Evolutionary conservation across 1,140 invertebrate species (phyloP).

Genomic region (Apis dorsata): DNA sequence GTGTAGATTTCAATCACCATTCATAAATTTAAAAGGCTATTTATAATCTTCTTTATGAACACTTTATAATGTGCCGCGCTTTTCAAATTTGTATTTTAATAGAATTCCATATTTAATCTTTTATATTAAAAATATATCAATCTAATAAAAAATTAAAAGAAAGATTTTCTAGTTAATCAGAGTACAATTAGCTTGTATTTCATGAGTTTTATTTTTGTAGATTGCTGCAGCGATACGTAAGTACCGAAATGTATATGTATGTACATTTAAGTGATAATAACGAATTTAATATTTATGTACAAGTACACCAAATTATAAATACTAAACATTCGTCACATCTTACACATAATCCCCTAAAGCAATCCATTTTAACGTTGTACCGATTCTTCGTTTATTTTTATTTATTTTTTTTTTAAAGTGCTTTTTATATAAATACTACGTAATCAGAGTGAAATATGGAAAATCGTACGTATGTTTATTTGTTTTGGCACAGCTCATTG

Average conservation of each 20-base stretch:
- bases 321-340: slow-evolving; percentile 73
- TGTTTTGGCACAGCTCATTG: slow-evolving; percentile 75
- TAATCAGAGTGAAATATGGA: slow-evolving; percentile 43
- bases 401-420: slow-evolving; percentile 45
- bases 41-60: slow-evolving; percentile 8
- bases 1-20: not conserved
- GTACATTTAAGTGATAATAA: slow-evolving; percentile 78
- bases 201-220: slow-evolving; percentile 66
- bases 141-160: slow-evolving; percentile 7
- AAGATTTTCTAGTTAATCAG: slow-evolving; percentile 42
- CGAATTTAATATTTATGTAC: slow-evolving; percentile 76
- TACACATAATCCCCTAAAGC: slow-evolving; percentile 65
- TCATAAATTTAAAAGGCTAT: not conserved
- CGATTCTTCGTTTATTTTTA: slow-evolving; percentile 48
- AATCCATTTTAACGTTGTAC: slow-evolving; percentile 64
- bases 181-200: slow-evolving; percentile 55
- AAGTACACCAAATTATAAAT: slow-evolving; percentile 79
- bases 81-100: not conserved
- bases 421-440: slow-evolving; percentile 53
- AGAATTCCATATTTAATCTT: not conserved
- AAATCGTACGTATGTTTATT: slow-evolving; percentile 34
- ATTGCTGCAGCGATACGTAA: slow-evolving; percentile 71
- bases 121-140: not conserved
- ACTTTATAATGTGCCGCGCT: not conserved
- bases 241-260: slow-evolving; percentile 71